phyloP scores from a whole-genome alignment of 2,113 vertebrate genomes.

The Corythornis madagascariensis region DNA sequence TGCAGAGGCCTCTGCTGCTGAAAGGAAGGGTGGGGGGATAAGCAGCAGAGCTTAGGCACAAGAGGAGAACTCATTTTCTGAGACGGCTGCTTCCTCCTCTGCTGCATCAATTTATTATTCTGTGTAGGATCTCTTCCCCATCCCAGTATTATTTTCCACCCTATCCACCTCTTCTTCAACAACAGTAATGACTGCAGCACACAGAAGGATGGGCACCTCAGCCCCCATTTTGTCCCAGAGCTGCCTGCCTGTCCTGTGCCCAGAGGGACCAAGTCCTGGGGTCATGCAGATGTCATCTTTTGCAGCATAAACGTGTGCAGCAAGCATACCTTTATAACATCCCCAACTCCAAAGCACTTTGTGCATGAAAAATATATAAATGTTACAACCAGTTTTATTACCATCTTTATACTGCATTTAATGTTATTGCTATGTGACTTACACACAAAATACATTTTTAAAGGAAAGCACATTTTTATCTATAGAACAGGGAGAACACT shows the following conservation, averaged over 20 bases:
- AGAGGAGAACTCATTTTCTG: not conserved
- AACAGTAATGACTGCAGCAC: not conserved
- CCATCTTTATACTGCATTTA: not conserved
- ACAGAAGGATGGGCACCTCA: rapidly evolving
- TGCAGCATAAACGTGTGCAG: not conserved
- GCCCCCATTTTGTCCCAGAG: rapidly evolving
- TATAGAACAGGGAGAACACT: not conserved
- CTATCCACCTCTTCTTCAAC: not conserved
- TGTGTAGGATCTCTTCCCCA: not conserved
- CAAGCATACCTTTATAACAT: not conserved
- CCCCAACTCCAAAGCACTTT: not conserved
- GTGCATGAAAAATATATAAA: slow-evolving; percentile 49
- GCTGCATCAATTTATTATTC: not conserved
- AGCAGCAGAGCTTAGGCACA: not conserved
- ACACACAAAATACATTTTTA: slow-evolving; percentile 42
- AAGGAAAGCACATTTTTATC: slow-evolving; percentile 33
- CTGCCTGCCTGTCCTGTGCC: not conserved
- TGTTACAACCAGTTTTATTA: slow-evolving; percentile 40
- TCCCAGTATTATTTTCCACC: not conserved
- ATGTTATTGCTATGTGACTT: slow-evolving; percentile 24
- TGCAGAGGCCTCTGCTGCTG: not conserved
- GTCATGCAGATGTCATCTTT: rapidly evolving
- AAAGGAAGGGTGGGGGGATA: not conserved
- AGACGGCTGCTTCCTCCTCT: not conserved
- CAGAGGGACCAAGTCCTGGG: rapidly evolving